Conservation (phyloP, 2,797 vertebrate genomes). For the Halcyon leucocephala region DNA sequence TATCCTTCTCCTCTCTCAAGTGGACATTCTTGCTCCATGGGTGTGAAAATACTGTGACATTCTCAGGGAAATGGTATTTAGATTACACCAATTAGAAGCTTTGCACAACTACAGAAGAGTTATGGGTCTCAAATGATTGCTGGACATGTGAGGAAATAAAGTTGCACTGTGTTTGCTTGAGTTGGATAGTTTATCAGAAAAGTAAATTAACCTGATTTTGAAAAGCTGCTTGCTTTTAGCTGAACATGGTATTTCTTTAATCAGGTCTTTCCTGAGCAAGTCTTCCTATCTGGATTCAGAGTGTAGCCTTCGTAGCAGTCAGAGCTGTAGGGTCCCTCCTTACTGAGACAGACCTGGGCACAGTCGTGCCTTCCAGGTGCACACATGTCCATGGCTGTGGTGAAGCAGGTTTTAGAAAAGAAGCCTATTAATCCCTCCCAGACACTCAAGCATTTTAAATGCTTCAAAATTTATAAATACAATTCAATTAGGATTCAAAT, state of each 20-base stretch:
- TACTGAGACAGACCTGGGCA: constrained; percentile 86
- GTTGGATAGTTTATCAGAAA: background rate
- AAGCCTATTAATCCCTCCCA: background rate
- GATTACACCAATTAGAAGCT: background rate
- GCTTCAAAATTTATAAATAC: background rate
- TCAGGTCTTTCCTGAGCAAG: constrained; percentile 85
- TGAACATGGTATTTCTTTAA: background rate
- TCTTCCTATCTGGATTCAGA: constrained; percentile 87
- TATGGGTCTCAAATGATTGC: background rate
- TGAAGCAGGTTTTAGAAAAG: background rate
- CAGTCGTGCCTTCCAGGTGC: constrained; percentile 84
- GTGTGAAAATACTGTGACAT: background rate
- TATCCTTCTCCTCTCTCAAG: background rate
- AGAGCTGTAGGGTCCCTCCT: constrained; percentile 81
- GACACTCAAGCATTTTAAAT: background rate
- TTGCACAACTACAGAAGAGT: background rate
- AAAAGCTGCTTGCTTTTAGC: background rate
- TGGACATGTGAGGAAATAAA: background rate
- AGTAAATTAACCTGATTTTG: background rate
- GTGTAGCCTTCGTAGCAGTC: constrained; percentile 84
- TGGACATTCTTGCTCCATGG: background rate
- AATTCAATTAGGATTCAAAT: background rate
- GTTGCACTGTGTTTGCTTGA: background rate
- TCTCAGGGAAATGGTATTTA: background rate
- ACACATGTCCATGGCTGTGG: constrained; percentile 75